Conservation (phyloP, 1,140 invertebrate species). For the Platyura marginata region DNA sequence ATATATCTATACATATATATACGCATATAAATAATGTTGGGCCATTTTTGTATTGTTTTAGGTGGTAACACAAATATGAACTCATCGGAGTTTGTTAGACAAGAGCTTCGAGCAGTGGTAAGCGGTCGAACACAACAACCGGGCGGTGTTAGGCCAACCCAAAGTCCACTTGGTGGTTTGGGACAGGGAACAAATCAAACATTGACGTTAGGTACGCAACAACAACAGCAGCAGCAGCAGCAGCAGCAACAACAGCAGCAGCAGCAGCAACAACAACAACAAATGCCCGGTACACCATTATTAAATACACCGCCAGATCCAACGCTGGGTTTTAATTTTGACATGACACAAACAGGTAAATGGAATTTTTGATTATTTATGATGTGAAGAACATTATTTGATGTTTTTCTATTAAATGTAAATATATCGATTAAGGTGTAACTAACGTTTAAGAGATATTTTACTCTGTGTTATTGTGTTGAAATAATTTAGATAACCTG, state of each 20-base stretch:
- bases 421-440: background rate
- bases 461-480: too few species aligned
- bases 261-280: slow-evolving; percentile 5
- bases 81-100: slow-evolving; percentile 68
- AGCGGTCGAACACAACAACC: slow-evolving; percentile 53
- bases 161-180: slow-evolving; percentile 13
- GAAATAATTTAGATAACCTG: too few species aligned
- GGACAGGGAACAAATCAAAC: background rate
- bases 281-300: slow-evolving; percentile 10
- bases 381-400: background rate
- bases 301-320: slow-evolving; percentile 20
- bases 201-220: slow-evolving; percentile 2
- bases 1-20: background rate
- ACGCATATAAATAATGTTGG: too few species aligned
- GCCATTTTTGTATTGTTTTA: background rate
- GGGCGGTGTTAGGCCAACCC: slow-evolving; percentile 13
- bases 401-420: background rate
- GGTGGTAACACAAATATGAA: slow-evolving; percentile 11
- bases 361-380: background rate
- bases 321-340: slow-evolving; percentile 20
- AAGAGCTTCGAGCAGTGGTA: slow-evolving; percentile 73
- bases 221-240: slow-evolving; percentile 4
- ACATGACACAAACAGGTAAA: slow-evolving; percentile 7
- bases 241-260: slow-evolving; percentile 4
- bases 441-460: background rate